A percentile compares a stretch with the other conserved stretches of the same genome.
These are phyloP conservation scores for Idris sp. DNA, from an alignment of 1,140 invertebrate species.

Conservation along the genomic window DNA sequence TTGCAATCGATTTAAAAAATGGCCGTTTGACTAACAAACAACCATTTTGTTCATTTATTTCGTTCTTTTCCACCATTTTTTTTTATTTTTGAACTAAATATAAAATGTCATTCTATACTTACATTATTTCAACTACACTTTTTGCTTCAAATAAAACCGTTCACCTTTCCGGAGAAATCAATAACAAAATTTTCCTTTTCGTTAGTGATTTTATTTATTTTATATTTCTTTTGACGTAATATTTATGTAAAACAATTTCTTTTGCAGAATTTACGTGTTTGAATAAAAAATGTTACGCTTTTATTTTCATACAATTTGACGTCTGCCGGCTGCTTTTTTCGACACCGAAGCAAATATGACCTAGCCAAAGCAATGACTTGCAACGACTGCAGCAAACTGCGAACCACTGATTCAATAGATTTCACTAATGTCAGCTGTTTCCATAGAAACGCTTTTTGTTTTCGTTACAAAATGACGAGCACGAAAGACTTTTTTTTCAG, in stretches of 20 bases:
- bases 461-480: not conserved
- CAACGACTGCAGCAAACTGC: no score
- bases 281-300: no score
- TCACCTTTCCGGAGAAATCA: conserved; percentile 4
- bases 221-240: no score
- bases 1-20: conserved; percentile 24
- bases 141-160: not conserved
- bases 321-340: conserved; percentile 14
- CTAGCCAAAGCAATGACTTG: conserved; percentile 17
- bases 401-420: conserved; percentile 25
- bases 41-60: not conserved
- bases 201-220: no score
- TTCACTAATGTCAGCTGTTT: conserved; percentile 30
- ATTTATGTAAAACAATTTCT: no score
- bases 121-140: conserved; percentile 14
- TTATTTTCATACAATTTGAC: conserved; percentile 4
- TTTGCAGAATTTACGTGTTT: no score
- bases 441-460: conserved; percentile 38
- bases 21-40: conserved; percentile 23
- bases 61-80: no score
- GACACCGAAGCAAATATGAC: conserved; percentile 16
- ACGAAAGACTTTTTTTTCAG: no score
- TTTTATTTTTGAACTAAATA: no score
- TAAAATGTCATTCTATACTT: conserved; percentile 13
- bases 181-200: conserved; percentile 1